phyloP scores from a whole-genome alignment of 2,888 invertebrate genomes.

The Trachelus stipa region DNA sequence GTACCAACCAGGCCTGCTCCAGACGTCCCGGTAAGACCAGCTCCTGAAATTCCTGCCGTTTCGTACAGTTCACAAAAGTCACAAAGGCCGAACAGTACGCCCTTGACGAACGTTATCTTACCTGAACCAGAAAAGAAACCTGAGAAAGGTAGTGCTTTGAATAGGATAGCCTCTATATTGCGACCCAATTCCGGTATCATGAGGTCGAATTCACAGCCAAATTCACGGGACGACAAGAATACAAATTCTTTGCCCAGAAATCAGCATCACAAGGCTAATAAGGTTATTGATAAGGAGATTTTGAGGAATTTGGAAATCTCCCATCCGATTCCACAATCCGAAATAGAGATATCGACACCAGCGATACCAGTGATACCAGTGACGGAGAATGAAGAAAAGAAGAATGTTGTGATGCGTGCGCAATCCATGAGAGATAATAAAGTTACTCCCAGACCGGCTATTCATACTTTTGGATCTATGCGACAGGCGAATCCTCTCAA shows the following conservation, averaged over 20 bases:
- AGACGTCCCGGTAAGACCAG: conserved; percentile 72
- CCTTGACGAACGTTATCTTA: conserved; percentile 37
- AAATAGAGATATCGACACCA: conserved; percentile 73
- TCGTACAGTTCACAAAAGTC: conserved; percentile 10
- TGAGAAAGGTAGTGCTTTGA: conserved; percentile 72
- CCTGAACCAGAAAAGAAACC: conserved; percentile 69
- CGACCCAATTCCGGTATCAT: conserved; percentile 61
- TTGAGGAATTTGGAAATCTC: conserved; percentile 85
- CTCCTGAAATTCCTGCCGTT: conserved; percentile 69
- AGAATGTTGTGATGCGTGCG: conserved; percentile 77
- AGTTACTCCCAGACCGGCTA: conserved; percentile 70
- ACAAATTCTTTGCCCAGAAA: conserved; percentile 72
- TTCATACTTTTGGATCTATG: conserved; percentile 88
- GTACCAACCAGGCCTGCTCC: conserved; percentile 69
- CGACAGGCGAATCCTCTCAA: conserved; percentile 75
- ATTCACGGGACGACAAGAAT: conserved; percentile 65
- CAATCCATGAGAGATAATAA: conserved; percentile 82
- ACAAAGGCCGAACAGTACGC: conserved; percentile 23
- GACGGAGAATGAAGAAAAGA: conserved; percentile 69
- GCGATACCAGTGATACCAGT: conserved; percentile 72
- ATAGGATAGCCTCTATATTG: conserved; percentile 80
- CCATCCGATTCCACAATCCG: conserved; percentile 81
- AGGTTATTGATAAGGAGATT: conserved; percentile 77
- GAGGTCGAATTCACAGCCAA: conserved; percentile 71
- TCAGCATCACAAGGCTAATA: conserved; percentile 73